Base-by-base conservation (phyloP, 2,888 invertebrate genomes). In the Epirrhoe tristata region DNA sequence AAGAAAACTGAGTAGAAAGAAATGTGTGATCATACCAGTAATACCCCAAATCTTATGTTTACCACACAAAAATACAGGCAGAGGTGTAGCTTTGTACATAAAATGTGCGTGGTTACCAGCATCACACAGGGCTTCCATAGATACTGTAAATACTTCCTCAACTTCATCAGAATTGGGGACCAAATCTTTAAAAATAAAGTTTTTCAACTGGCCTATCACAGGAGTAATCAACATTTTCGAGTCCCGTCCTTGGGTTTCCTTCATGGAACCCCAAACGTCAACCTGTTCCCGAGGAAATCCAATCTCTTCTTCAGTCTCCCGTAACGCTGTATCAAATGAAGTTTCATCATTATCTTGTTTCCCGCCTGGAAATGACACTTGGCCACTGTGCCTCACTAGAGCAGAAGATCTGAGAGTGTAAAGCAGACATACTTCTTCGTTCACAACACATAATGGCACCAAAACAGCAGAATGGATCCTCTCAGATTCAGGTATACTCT, bases 241-340 rank as follows among this genome's bases (percentile, higher is more conserved):
- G 64, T 91, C 87, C 0, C 88, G 76, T 12, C 90, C 88, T 61
- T 81, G 83, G 0, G 90, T 72, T 56, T 73, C 71, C 1, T 83
- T 72, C 89, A 91, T 88, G 70, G 79, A 72, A 1, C 96, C 94
- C 97, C 97, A 98, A 31, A 98, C 84, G 36, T 96, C 94, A 0
- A 98, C 89, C 10, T 91, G 86, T 0, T 93, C 82, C 5, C 89
- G 86, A 0, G 93, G 82, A 31, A 98, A 92, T 0, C 97, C 97
- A 5, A 98, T 94, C 87, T 99, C 98, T 88, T 99, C 98, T 81
- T 97, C 95, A 0, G 98, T 97, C 93, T 98, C 98, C 59, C 98
- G 93, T 0, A 98, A 78, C 0, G 98, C 98, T 8, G 98, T 97
- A 10, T 96, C 95, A 43, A 95, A 90, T 6, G 94, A 90, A 72